phyloP scores from a whole-genome alignment of 1,140 invertebrate species.

The Eurytemora carolleeae region DNA sequence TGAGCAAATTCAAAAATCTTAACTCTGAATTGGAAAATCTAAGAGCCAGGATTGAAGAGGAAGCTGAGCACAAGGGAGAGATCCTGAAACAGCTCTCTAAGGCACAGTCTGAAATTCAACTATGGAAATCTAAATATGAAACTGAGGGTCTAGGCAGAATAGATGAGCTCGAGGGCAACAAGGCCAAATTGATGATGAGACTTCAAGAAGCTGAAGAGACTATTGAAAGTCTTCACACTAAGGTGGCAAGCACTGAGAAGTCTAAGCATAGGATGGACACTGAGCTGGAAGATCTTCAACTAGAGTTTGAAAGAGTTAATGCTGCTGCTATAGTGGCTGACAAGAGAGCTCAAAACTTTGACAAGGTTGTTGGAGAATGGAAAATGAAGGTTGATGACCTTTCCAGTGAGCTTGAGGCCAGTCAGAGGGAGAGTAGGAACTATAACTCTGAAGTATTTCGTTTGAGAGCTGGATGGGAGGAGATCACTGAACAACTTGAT shows the following conservation, averaged over 20 bases:
- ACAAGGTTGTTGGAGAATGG: slow-evolving; percentile 30
- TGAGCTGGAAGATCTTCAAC: slow-evolving; percentile 86
- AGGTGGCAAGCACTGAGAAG: slow-evolving; percentile 59
- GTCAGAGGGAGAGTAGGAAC: slow-evolving; percentile 7
- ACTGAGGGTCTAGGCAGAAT: slow-evolving; percentile 25
- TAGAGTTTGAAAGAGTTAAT: slow-evolving; percentile 39
- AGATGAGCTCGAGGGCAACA: slow-evolving; percentile 14
- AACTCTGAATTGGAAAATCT: slow-evolving; percentile 88
- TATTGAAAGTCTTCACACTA: slow-evolving; percentile 85
- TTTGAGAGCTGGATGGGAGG: slow-evolving; percentile 3
- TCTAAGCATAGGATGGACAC: slow-evolving; percentile 85
- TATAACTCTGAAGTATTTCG: slow-evolving; percentile 10
- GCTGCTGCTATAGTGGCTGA: slow-evolving; percentile 24
- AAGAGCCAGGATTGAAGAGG: slow-evolving; percentile 55
- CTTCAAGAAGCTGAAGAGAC: slow-evolving; percentile 56
- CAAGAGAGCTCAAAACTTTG: slow-evolving; percentile 12
- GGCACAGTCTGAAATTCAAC: slow-evolving; percentile 66
- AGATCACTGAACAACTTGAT: slow-evolving; percentile 7
- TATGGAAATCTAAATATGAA: slow-evolving; percentile 27
- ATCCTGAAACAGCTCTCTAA: slow-evolving; percentile 87
- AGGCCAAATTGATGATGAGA: slow-evolving; percentile 67
- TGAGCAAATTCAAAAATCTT: slow-evolving; percentile 90
- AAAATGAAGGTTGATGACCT: slow-evolving; percentile 36
- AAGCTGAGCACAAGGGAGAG: slow-evolving; percentile 39
- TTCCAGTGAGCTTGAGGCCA: slow-evolving; percentile 31